Base-by-base conservation (phyloP, 2,888 invertebrate genomes). In the Dolichomitus sp. region DNA sequence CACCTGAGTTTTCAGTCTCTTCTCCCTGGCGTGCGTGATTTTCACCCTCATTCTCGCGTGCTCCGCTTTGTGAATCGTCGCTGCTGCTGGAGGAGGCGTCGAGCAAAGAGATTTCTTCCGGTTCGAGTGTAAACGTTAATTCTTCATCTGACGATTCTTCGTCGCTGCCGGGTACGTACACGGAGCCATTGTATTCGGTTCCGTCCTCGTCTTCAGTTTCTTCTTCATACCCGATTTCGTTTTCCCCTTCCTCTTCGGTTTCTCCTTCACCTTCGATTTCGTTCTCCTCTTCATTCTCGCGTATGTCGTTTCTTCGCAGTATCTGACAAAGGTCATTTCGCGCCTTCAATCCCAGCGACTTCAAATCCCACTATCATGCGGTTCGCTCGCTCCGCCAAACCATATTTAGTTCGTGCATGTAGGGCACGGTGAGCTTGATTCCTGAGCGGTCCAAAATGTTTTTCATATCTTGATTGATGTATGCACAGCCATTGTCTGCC, bases 391-490 rank as follows among this genome's bases (percentile, higher is more conserved):
- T 87, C 84, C 2, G 80, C 68, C 27, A 87, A 42, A 23, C 86
- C 85, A n/a, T n/a, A 33, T 85, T 85, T 54, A 85, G 85, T 68
- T 85, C 48, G 3, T 84, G 84, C n/a, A 68, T 69, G 54, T 84
- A 81, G 14, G 70, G 72, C 9, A 70, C 68, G 11, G 85, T 81
- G 48, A 70, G 75, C 50, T 61, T 30, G 1, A 87, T 83, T 11
- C 87, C 85, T 23, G 11, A n/a, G 11, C 17, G 4, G 14, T 59
- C 17, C 45, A 73, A 27, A 17, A 33, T 45, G 40, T 70, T 14
- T 12, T 70, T 30, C 27, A 57, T 48, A 3, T 52, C 70, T 37
- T n/a, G 5, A 40, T 14, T 57, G 50, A 54, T 40, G 45, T 7
- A 70, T 33, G 54, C 70, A 6, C 14, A 11, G 11, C 70, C 70